Base-by-base conservation (phyloP, 2,888 invertebrate genomes). In the Sesia apiformis region DNA sequence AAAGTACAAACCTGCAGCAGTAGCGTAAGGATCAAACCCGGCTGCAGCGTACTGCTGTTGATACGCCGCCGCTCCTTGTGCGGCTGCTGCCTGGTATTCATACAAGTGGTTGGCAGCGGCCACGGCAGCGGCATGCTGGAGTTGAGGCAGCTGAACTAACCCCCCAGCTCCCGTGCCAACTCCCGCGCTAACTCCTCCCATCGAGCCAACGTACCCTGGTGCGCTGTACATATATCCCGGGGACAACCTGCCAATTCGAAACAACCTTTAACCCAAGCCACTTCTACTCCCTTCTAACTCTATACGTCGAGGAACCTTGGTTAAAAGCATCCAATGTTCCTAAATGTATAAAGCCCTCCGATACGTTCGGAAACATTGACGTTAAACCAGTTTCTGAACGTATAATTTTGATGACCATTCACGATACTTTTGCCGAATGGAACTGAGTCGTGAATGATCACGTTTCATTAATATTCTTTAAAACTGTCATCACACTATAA, bases 61-160 rank as follows among this genome's bases (percentile, higher is more conserved):
- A 71, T 94, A 94, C 2, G 93, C 92, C 78, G 92, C 93, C 5
- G 91, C 91, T 4, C 92, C 91, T 49, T 94, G 94, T 3, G 94
- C 94, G 3, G 94, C 94, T 0, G 93, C 93, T 7, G 93, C 93
- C 71, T 95, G 95, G 81, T 95, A 95, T 85, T 95, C 95, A 75
- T 95, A 95, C 73, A 95, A 93, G 72, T 95, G 94, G 68, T 94
- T 93, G n/a, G 94, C 95, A 0, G 95, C 95, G 6, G 94, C 94
- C 55, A 95, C 91, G 0, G 94, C 94, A 5, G 94, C 94, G 0
- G 94, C 94, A 72, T 94, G 94, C 67, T 93, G 92, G 68, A 94
- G 79, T 70, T 93, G 94, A 40, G 93, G 93, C 66, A 93, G 84
- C 64, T 93, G 93, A 64, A 95, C 92, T 66, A 94, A 78, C 55